phyloP scores from a whole-genome alignment of 2,888 invertebrate species.

The Eumerus sabulonum region DNA sequence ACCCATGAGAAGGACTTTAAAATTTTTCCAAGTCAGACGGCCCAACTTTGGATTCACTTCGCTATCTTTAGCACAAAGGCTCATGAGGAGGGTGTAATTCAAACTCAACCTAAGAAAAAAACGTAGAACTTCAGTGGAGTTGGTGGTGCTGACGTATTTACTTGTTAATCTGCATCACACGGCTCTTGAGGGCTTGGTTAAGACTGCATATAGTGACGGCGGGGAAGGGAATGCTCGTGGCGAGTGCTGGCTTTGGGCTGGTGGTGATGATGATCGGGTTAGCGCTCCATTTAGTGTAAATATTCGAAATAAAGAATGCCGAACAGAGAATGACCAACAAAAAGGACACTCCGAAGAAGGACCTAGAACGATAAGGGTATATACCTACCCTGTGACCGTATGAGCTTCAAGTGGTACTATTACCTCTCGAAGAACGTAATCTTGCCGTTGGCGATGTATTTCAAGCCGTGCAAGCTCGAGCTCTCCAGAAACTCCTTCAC shows the following conservation, averaged over 20 bases:
- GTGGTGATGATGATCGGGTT: slow-evolving; percentile 89
- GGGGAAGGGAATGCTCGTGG: slow-evolving; percentile 88
- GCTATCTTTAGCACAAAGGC: slow-evolving; percentile 73
- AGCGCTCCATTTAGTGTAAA: slow-evolving; percentile 86
- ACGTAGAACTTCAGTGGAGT: background rate
- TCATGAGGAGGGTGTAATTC: slow-evolving; percentile 75
- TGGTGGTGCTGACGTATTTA: slow-evolving; percentile 33
- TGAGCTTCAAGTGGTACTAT: background rate
- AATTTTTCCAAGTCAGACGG: slow-evolving; percentile 73
- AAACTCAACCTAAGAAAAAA: slow-evolving; percentile 70
- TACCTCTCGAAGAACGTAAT: slow-evolving; percentile 76
- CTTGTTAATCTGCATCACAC: slow-evolving; percentile 81
- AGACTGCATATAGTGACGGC: slow-evolving; percentile 92
- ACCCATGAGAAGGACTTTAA: slow-evolving; percentile 74
- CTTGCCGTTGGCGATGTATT: slow-evolving; percentile 83
- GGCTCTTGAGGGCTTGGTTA: slow-evolving; percentile 86
- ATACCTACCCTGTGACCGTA: too few species aligned
- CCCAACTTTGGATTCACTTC: slow-evolving; percentile 73
- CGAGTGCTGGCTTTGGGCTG: slow-evolving; percentile 85
- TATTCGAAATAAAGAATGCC: slow-evolving; percentile 85
- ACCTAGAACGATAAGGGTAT: slow-evolving; percentile 77
- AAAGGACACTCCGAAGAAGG: slow-evolving; percentile 88
- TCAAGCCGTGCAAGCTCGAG: slow-evolving; percentile 87
- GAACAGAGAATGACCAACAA: slow-evolving; percentile 84
- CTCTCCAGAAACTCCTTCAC: slow-evolving; percentile 83